Evolutionary conservation across 2,888 invertebrate species (phyloP).

Genomic region (Azorinus chamasolen): DNA sequence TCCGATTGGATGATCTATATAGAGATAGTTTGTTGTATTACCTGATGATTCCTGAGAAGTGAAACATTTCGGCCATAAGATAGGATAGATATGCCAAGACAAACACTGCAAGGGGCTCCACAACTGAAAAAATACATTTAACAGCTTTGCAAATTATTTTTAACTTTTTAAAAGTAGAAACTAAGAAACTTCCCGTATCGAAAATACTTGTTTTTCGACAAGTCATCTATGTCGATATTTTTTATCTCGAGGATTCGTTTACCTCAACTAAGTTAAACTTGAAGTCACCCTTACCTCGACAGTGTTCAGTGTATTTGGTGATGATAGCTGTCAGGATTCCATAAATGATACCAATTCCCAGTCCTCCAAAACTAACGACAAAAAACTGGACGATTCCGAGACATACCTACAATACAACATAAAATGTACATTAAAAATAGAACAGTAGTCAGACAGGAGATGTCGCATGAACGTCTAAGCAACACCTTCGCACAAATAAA

Average conservation of each 20-base stretch:
- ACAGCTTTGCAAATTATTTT: no score
- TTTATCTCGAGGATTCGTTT: no score
- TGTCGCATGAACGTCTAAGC: no score
- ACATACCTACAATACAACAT: slow-evolving; percentile 77
- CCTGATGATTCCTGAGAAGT: slow-evolving; percentile 88
- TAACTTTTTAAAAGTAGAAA: no score
- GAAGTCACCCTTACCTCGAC: slow-evolving; percentile 83
- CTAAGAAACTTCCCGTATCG: no score
- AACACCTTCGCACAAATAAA: no score
- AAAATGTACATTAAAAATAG: no score
- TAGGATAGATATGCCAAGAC: slow-evolving; percentile 88
- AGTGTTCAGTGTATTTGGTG: slow-evolving; percentile 85
- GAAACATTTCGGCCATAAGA: slow-evolving; percentile 88
- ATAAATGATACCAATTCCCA: slow-evolving; percentile 87
- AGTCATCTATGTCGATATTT: no score
- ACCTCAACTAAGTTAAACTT: no score
- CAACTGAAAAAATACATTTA: slow-evolving; percentile 86
- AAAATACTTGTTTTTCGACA: no score
- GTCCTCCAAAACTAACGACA: slow-evolving; percentile 87
- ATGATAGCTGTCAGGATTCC: slow-evolving; percentile 87
- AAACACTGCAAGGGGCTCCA: slow-evolving; percentile 88
- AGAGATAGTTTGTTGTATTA: slow-evolving; percentile 63
- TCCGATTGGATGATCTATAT: no score
- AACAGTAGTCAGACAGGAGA: no score
- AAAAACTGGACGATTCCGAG: slow-evolving; percentile 87